These are phyloP conservation scores for Neodiprion lecontei DNA, from an alignment of 1,140 invertebrate genomes.

Conservation along the genomic window DNA sequence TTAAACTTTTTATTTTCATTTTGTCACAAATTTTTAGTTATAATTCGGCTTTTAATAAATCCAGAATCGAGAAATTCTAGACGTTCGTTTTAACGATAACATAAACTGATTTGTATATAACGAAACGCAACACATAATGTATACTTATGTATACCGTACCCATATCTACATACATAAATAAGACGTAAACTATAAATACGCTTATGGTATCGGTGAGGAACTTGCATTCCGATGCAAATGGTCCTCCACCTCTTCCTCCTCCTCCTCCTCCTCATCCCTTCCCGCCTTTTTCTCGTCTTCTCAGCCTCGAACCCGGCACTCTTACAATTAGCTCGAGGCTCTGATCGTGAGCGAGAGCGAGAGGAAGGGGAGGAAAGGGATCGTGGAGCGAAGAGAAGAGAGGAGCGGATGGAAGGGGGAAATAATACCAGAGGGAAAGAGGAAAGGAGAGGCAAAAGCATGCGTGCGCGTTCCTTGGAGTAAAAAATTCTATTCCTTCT, in stretches of 20 bases:
- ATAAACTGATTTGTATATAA: no score
- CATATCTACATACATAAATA: no score
- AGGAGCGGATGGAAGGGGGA: conserved; percentile 4
- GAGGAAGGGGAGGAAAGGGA: background rate
- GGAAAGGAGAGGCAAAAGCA: conserved; percentile 12
- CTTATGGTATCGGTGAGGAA: conserved; percentile 29
- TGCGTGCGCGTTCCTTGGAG: no score
- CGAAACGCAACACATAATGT: no score
- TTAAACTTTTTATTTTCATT: no score
- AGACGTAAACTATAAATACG: conserved; percentile 1
- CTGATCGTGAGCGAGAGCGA: background rate
- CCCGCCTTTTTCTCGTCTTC: conserved; percentile 13
- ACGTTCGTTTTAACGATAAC: no score
- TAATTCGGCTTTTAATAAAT: no score
- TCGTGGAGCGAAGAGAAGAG: background rate
- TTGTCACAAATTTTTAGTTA: no score
- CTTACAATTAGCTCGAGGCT: conserved; percentile 14
- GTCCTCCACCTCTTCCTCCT: conserved; percentile 32
- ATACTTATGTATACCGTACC: no score
- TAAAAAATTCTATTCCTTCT: no score
- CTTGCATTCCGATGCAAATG: conserved; percentile 59
- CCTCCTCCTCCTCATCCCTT: conserved; percentile 15
- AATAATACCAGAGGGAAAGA: background rate
- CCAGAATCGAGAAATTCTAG: no score
- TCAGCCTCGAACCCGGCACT: conserved; percentile 13